Conservation (phyloP, 2,113 vertebrate species). For the Suricata suricatta region DNA sequence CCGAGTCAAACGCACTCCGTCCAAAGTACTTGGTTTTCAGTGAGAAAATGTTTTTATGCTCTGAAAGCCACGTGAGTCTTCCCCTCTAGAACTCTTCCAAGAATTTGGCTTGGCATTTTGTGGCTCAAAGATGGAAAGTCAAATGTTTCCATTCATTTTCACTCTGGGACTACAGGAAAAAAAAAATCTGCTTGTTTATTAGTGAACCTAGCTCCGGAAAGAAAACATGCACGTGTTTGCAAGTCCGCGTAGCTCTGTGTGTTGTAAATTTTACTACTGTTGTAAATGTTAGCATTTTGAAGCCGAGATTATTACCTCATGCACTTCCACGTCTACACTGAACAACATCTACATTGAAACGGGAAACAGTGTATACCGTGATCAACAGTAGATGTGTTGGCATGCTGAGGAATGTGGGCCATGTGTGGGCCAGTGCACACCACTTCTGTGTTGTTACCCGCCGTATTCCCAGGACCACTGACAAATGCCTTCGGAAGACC, state of each 20-base stretch:
- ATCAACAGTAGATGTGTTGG: too few species aligned
- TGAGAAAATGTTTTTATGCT: background rate
- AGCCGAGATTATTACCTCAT: background rate
- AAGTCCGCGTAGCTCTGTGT: background rate
- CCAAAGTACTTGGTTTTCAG: background rate
- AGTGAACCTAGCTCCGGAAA: background rate
- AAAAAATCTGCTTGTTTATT: background rate
- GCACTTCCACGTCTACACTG: background rate
- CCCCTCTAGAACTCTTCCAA: constrained; percentile 10
- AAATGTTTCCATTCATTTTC: constrained; percentile 53
- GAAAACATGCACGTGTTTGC: background rate
- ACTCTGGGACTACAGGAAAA: background rate
- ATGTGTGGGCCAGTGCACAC: accelerated
- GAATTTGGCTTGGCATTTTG: constrained; percentile 48
- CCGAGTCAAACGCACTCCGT: background rate
- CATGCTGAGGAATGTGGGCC: background rate
- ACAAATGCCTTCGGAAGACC: background rate
- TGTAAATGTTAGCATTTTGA: background rate
- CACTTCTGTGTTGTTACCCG: background rate
- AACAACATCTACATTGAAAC: background rate
- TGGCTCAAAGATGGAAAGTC: constrained; percentile 35
- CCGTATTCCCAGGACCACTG: background rate
- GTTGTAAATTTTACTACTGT: background rate
- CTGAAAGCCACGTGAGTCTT: background rate
- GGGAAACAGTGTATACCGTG: background rate